phyloP scores from a whole-genome alignment of 1,140 invertebrate genomes.

The Steinernema khuongi region DNA sequence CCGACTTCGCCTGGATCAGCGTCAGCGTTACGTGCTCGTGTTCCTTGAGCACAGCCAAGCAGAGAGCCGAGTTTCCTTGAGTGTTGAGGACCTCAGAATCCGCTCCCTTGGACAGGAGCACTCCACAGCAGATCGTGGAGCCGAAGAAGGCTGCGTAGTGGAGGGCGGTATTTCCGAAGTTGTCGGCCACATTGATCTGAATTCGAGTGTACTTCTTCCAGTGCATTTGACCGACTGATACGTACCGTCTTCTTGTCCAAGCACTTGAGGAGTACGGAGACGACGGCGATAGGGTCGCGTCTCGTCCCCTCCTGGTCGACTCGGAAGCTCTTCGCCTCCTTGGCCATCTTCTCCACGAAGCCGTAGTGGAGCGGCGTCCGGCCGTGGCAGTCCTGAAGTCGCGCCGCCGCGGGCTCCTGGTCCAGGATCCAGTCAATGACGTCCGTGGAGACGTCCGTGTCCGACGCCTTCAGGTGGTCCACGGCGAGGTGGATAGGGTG shows the following conservation, averaged over 20 bases:
- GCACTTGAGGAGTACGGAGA: constrained; percentile 22
- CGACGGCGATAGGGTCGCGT: constrained; percentile 35
- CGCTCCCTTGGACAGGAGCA: constrained; percentile 59
- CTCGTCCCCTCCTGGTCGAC: constrained; percentile 20
- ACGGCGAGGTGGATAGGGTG: constrained; percentile 27
- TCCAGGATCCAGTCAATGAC: not conserved
- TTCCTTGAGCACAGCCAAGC: constrained; percentile 60
- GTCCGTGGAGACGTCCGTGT: constrained; percentile 11
- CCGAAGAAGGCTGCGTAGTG: constrained; percentile 62
- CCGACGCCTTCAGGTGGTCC: not conserved
- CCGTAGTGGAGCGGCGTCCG: constrained; percentile 61
- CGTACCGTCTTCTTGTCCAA: constrained; percentile 12
- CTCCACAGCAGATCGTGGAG: constrained; percentile 62
- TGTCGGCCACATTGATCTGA: constrained; percentile 59
- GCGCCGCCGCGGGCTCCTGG: not conserved
- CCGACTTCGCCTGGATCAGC: constrained; percentile 33
- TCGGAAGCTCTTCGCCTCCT: constrained; percentile 47
- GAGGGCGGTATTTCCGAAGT: constrained; percentile 60
- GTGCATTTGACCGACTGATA: not conserved
- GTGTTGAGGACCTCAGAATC: constrained; percentile 60
- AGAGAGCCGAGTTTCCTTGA: constrained; percentile 62
- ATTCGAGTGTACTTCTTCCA: constrained; percentile 46
- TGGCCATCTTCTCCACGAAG: constrained; percentile 48
- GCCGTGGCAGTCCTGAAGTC: constrained; percentile 39
- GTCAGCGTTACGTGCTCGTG: constrained; percentile 59